Percentiles rank a stretch among this genome's conserved stretches.
Conservation (phyloP, 2,888 invertebrate species). For the Aspidapion aeneum region DNA sequence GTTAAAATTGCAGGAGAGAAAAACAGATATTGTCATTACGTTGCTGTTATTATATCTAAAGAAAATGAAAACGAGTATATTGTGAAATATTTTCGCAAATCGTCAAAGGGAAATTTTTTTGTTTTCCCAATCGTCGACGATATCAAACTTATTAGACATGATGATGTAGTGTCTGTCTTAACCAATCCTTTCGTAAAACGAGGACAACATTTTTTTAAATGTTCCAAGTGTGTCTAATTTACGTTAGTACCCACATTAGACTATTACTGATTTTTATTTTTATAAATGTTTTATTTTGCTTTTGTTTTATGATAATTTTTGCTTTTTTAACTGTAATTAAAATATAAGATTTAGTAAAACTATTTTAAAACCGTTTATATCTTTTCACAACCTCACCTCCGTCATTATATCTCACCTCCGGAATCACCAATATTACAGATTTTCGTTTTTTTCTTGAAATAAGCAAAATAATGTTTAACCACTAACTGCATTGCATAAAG, state of each 20-base stretch:
- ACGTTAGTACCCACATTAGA: conserved; percentile 1
- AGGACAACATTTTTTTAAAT: conserved; percentile 6
- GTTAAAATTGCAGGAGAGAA: conserved; percentile 3
- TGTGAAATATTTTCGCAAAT: conserved; percentile 10
- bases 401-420: not conserved
- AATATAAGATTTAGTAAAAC: not conserved
- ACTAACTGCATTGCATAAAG: not conserved
- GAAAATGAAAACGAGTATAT: conserved; percentile 6
- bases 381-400: not conserved
- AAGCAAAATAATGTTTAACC: not conserved
- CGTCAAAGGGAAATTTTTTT: conserved; percentile 5
- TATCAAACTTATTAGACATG: not conserved
- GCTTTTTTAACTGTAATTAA: not conserved
- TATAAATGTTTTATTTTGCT: not conserved
- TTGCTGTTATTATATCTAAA: conserved; percentile 3
- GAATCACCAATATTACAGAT: not conserved
- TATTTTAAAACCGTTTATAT: not conserved
- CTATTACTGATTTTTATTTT: conserved; percentile 2
- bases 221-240: conserved; percentile 3
- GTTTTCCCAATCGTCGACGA: conserved; percentile 6
- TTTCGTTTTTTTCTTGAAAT: not conserved
- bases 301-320: not conserved
- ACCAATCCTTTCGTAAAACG: conserved; percentile 2
- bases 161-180: conserved; percentile 8
- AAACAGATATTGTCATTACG: conserved; percentile 6